These are phyloP conservation scores for Adelosebastes latens DNA, from an alignment of 2,797 vertebrate species.

Conservation along the genomic window DNA sequence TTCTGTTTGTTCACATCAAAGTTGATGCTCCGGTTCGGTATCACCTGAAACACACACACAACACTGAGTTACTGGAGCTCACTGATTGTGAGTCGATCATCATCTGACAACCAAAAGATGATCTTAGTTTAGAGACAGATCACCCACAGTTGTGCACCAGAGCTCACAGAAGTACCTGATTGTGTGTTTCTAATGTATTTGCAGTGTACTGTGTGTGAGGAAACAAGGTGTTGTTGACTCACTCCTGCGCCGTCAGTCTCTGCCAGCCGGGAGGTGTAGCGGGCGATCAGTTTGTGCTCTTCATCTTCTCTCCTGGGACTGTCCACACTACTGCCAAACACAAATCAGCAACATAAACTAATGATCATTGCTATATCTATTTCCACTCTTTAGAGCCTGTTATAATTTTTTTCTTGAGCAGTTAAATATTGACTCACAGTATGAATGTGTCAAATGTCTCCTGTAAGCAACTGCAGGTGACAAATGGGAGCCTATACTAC, in stretches of 20 bases:
- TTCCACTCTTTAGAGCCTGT: not conserved
- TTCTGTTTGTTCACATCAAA: slow-evolving; percentile 93
- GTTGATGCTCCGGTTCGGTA: slow-evolving; percentile 85
- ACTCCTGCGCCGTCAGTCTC: slow-evolving; percentile 86
- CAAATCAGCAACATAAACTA: not conserved
- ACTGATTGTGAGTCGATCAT: not conserved
- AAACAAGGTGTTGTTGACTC: slow-evolving; percentile 66
- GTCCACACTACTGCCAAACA: slow-evolving; percentile 81
- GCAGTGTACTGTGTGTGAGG: not conserved
- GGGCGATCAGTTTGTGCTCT: slow-evolving; percentile 94
- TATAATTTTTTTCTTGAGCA: not conserved
- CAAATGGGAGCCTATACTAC: not conserved
- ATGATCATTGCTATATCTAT: not conserved
- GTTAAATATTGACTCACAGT: not conserved
- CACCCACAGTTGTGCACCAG: not conserved
- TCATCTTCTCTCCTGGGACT: slow-evolving; percentile 90
- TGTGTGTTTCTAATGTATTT: not conserved
- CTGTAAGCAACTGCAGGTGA: not conserved
- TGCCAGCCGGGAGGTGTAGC: slow-evolving; percentile 92
- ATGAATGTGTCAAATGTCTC: not conserved
- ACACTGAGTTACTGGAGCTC: not conserved
- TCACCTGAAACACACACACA: slow-evolving; percentile 76
- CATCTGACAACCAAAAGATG: not conserved
- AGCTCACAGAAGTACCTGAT: not conserved
- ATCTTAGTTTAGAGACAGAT: not conserved